Evolutionary conservation across 2,797 vertebrate species (phyloP), one percentile per base, ranked within the genome.

Genomic region (Heliangelus exortis): DNA sequence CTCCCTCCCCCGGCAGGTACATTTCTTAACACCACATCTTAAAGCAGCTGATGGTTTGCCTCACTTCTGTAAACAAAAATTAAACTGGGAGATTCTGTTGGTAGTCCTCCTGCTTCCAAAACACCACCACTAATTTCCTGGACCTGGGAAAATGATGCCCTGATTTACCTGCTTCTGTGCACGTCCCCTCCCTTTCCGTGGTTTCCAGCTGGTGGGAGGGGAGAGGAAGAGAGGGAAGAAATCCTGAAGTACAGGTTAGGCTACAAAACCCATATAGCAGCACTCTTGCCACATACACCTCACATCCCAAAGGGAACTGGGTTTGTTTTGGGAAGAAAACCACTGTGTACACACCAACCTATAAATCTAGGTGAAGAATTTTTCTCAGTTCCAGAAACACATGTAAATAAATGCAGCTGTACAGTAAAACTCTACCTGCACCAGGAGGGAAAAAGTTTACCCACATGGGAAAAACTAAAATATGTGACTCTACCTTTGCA

Each of bases 331-430:
- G 39, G 69, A n/a, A 75, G 31, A 86, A 80, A 84, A 87, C 55
- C 51, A 34, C 87, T 41, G 22, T 47, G 75, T 22, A 83, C 25
- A 45, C 20, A 79, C 65, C 57, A 15, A 23, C 28, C 51, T 54
- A 90, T 78, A 80, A 88, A 96, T 69, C 43, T 34, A 87, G 72
- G 72, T 62, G 43, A 80, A 87, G 54, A 87, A 47, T 67, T 78
- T 66, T 75, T 89, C 2, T 0, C 54, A 31, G 53, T 88, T 50
- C 31, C 63, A 84, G 67, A 14, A 81, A 63, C 23, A 67, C 36
- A 59, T 11, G 68, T 79, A 85, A 95, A 94, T 61, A 72, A 84
- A 47, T 28, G 48, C 85, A 92, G 87, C 51, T 82, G 39, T 71
- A 41, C 15, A 74, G 72, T 45, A 61, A 75, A 76, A 57, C 8